Evolutionary conservation across 2,888 invertebrate genomes (phyloP).

Genomic region (Hydrotaea cyrtoneurina): DNA sequence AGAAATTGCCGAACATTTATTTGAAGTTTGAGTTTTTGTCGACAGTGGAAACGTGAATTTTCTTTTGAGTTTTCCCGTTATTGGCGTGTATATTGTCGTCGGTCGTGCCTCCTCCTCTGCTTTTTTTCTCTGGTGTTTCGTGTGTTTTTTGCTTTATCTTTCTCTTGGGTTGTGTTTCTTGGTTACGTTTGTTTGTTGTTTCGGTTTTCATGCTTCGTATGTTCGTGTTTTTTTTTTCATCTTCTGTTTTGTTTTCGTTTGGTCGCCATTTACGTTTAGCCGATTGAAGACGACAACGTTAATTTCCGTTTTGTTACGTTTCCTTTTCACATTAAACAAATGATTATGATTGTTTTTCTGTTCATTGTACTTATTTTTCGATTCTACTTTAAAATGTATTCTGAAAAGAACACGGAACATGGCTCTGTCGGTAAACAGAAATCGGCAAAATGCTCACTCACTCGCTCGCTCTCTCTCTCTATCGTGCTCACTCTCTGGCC

Average conservation of each 20-base stretch:
- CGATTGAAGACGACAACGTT: slow-evolving; percentile 53
- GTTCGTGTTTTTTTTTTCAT: slow-evolving; percentile 42
- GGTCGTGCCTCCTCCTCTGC: slow-evolving; percentile 4
- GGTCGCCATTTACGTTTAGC: slow-evolving; percentile 63
- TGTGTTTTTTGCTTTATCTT: slow-evolving; percentile 48
- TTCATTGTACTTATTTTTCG: slow-evolving; percentile 51
- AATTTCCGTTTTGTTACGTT: slow-evolving; percentile 66
- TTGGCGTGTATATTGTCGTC: slow-evolving; percentile 46
- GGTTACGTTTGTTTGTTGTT: slow-evolving; percentile 52
- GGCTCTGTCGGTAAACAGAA: slow-evolving; percentile 50
- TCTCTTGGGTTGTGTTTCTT: slow-evolving; percentile 45
- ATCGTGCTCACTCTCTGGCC: background rate
- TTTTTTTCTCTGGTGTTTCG: background rate
- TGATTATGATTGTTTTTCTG: slow-evolving; percentile 38
- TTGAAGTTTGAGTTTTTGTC: background rate
- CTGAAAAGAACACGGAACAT: slow-evolving; percentile 51
- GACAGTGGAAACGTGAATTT: slow-evolving; percentile 6
- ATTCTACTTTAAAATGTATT: slow-evolving; percentile 34
- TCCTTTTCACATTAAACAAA: slow-evolving; percentile 63
- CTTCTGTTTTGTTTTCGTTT: slow-evolving; percentile 43
- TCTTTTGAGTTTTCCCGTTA: background rate
- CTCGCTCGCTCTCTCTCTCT: slow-evolving; percentile 20
- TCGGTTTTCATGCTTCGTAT: slow-evolving; percentile 42
- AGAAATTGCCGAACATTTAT: background rate
- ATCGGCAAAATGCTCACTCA: slow-evolving; percentile 34